phyloP scores from a whole-genome alignment of 2,888 invertebrate species.

The Disparrhopalites patrizii region DNA sequence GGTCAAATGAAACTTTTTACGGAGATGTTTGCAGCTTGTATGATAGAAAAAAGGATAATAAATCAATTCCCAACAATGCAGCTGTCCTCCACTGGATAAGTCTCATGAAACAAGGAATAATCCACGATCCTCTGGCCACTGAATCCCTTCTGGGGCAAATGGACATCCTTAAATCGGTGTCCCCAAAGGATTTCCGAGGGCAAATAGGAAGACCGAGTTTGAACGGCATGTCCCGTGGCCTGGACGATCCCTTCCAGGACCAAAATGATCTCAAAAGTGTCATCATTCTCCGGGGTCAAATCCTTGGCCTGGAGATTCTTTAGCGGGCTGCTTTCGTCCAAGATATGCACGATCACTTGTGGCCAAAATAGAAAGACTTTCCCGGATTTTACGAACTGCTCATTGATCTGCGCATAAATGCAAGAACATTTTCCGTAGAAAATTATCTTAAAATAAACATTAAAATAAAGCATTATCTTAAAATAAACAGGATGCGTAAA shows the following conservation, averaged over 20 bases:
- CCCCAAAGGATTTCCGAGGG: constrained; percentile 52
- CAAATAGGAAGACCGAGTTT: constrained; percentile 75
- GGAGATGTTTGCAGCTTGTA: too few relatives aligned
- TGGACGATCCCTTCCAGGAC: constrained; percentile 81
- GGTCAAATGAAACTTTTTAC: too few relatives aligned
- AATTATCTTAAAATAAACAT: background rate
- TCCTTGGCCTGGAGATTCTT: constrained; percentile 76
- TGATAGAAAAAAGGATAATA: too few relatives aligned
- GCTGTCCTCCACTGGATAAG: constrained; percentile 31
- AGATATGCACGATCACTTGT: constrained; percentile 85
- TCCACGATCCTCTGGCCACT: constrained; percentile 34
- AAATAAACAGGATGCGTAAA: constrained; percentile 1
- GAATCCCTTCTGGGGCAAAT: background rate
- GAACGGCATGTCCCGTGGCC: constrained; percentile 77
- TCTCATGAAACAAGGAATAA: constrained; percentile 37
- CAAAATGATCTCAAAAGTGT: constrained; percentile 81
- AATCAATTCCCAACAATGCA: too few relatives aligned
- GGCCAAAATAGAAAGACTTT: constrained; percentile 96
- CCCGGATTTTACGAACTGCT: constrained; percentile 53
- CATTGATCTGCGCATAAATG: background rate
- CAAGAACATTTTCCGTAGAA: background rate
- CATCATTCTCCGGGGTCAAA: constrained; percentile 62
- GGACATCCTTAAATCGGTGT: constrained; percentile 30
- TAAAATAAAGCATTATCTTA: background rate
- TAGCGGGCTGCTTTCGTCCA: constrained; percentile 78